Conservation (phyloP, 2,888 invertebrate species). For the Deroplatys truncata region DNA sequence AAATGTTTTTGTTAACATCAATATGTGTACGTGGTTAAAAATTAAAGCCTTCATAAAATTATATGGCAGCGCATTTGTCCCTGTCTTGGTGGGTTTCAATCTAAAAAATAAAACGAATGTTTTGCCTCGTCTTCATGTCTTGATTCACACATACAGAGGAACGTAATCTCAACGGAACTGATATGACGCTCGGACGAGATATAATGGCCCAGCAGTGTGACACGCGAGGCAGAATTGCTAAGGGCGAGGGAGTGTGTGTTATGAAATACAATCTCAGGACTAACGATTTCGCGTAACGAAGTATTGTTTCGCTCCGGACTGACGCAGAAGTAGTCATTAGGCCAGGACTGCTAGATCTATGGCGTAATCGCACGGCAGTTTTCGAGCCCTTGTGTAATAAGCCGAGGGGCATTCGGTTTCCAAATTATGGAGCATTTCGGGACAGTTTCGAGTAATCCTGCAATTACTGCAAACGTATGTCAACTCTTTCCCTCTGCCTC, state of each 20-base stretch:
- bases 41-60: neutral
- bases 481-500: neutral
- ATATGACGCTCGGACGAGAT: neutral
- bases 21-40: neutral
- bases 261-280: neutral
- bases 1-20: neutral
- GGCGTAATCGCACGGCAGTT: neutral
- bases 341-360: neutral
- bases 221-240: neutral
- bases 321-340: neutral
- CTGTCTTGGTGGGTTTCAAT: neutral
- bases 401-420: neutral
- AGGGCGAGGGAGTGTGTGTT: neutral
- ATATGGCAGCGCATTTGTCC: neutral
- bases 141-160: neutral
- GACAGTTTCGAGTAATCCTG: neutral
- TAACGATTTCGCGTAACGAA: neutral
- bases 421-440: neutral
- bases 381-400: neutral
- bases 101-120: neutral
- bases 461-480: neutral
- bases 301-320: neutral
- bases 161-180: neutral
- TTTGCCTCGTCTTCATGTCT: neutral
- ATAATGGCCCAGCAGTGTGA: neutral